These are phyloP conservation scores for Coleophora flavipennella DNA, from an alignment of 2,888 invertebrate species.

Conservation along the genomic window DNA sequence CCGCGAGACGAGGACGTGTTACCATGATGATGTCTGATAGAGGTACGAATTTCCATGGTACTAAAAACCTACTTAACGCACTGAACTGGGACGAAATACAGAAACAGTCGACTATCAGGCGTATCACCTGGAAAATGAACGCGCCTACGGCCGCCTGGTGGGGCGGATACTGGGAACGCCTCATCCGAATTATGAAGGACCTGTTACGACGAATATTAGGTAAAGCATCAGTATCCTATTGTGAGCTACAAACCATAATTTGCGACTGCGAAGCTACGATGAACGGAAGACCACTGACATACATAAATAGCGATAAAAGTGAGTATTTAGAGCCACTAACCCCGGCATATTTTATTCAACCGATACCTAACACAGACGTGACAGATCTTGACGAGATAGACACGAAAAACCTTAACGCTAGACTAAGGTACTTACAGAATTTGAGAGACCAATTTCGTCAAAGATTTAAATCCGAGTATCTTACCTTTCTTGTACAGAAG, in stretches of 20 bases:
- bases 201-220: conserved; percentile 1
- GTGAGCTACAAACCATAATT: not conserved
- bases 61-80: conserved; percentile 2
- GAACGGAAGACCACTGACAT: conserved; percentile 1
- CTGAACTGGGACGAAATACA: conserved; percentile 8
- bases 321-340: conserved; percentile 1
- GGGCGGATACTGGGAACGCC: conserved; percentile 10
- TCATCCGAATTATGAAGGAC: conserved; percentile 9
- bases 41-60: conserved; percentile 9
- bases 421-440: not conserved
- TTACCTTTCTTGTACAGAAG: too few species aligned
- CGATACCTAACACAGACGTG: not conserved
- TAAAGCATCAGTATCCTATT: not conserved
- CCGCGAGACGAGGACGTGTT: conserved; percentile 6
- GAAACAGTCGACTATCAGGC: not conserved
- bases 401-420: not conserved
- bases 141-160: conserved; percentile 11
- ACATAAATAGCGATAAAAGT: not conserved
- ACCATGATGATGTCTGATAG: conserved; percentile 3
- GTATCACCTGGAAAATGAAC: conserved; percentile 7
- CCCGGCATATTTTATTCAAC: conserved; percentile 3
- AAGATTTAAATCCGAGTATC: not conserved
- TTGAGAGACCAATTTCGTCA: not conserved
- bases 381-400: conserved; percentile 2
- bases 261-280: not conserved